Base-by-base conservation (phyloP, 1,140 invertebrate genomes). In the Megalonaias nervosa region DNA sequence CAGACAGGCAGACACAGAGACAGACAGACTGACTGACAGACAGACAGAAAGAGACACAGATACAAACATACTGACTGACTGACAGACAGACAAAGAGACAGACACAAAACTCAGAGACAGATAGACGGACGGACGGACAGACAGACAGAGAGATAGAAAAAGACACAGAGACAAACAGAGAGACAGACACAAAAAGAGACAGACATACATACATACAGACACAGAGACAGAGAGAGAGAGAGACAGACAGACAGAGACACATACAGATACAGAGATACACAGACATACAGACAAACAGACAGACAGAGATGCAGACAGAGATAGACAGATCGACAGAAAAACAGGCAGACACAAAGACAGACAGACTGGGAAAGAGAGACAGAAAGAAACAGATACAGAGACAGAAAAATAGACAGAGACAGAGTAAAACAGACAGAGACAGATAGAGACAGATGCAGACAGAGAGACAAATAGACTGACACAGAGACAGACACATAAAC, bases 271-370 rank as follows among this genome's bases (percentile, higher is more conserved):
- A 78, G 14, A 74, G 11, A 73, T 11, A 55, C 11, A 74, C 26
- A 66, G 0, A 2, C 23, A 26, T 16, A 71, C 1, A 73, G 15
- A 73, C 64, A 68, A 14, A 66, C 15, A 56, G 56, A 77, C 21
- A 62, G 21, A 73, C 56, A 74, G 1, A 74, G 56, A 74, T 21
- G 75, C 16, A 74, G 26, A 73, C 16, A 73, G 59, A 77, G 75
- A 77, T n/a, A 77, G 38, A 71, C 58, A 77, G 67, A 74, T 26
- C 74, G 59, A 64, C 58, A 77, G 58, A 69, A 11, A 73, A 16
- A 77, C 58, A 74, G 75, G 75, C 59, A 77, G 1, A 74, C 19
- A 61, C 55, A 74, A 13, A 77, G 69, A 77, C 26, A 77, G 57
- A 77, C 15, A 75, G 14, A 64, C 67, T 31, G 66, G 55, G 16